A percentile compares a stretch with the other conserved stretches of the same genome.
These are phyloP conservation scores for Platypus cylindrus DNA, from an alignment of 2,888 invertebrate species.

Conservation along the genomic window DNA sequence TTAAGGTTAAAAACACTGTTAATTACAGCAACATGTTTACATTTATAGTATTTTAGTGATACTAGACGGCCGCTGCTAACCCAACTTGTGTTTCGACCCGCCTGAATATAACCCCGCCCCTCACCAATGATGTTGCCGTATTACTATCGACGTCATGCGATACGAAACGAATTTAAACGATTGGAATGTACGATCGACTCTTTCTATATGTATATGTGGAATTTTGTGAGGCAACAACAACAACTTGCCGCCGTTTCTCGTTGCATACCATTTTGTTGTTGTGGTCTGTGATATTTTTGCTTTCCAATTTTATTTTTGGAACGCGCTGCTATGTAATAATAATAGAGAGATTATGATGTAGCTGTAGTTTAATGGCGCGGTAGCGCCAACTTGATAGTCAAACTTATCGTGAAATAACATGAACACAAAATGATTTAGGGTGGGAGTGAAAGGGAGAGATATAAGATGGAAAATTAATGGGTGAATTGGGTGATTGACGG, in stretches of 20 bases:
- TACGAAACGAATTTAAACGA: conserved; percentile 21
- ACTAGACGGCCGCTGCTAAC: conserved; percentile 22
- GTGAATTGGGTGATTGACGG: too few relatives aligned
- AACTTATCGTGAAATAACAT: too few relatives aligned
- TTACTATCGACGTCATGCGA: conserved; percentile 29
- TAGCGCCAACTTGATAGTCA: too few relatives aligned
- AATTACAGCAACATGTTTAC: conserved; percentile 23
- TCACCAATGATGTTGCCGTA: conserved; percentile 24
- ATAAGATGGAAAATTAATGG: too few relatives aligned
- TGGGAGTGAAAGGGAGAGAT: too few relatives aligned
- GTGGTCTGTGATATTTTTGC: conserved; percentile 14
- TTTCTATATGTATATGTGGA: too few relatives aligned
- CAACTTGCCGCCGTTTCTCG: too few relatives aligned
- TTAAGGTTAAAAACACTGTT: conserved; percentile 20
- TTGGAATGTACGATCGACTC: too few relatives aligned
- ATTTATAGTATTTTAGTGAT: conserved; percentile 22
- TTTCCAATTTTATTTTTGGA: conserved; percentile 20
- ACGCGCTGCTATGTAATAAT: conserved; percentile 1
- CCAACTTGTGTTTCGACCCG: conserved; percentile 27
- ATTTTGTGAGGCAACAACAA: too few relatives aligned
- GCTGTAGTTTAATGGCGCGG: too few relatives aligned
- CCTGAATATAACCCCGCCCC: conserved; percentile 28
- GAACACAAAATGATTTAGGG: too few relatives aligned
- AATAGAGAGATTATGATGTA: too few relatives aligned
- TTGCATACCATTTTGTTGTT: conserved; percentile 32